These are phyloP conservation scores for Marronus borbonicus DNA, from an alignment of 2,888 invertebrate species.

Conservation along the genomic window DNA sequence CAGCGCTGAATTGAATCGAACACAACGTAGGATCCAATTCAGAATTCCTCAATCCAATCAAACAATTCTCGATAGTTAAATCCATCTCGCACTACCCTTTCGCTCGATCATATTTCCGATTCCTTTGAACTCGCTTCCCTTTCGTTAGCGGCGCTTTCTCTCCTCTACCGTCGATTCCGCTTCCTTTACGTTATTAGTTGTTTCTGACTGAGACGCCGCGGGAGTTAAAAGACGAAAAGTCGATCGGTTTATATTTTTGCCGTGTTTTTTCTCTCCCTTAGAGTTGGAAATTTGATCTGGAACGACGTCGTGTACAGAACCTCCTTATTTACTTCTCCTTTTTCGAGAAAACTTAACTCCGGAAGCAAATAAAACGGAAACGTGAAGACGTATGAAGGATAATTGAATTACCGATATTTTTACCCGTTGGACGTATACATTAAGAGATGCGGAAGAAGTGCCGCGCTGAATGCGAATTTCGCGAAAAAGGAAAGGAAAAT, in stretches of 20 bases:
- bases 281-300: constrained; percentile 25
- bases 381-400: background rate
- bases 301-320: background rate
- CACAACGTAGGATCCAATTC: no score
- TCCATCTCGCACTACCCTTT: no score
- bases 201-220: background rate
- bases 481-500: no score
- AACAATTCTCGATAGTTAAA: no score
- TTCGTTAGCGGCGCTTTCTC: no score
- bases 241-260: constrained; percentile 19
- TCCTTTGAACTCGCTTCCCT: no score
- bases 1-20: no score
- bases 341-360: background rate
- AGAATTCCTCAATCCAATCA: no score
- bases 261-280: background rate
- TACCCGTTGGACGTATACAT: background rate
- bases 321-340: background rate
- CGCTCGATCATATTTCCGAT: no score
- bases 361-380: constrained; percentile 3
- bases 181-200: background rate
- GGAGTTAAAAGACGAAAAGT: background rate
- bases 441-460: no score
- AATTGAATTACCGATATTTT: constrained; percentile 30
- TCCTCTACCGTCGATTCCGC: background rate
- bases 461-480: no score